phyloP scores from a whole-genome alignment of 2,797 vertebrate species.

The Gymnoscopelus braueri region DNA sequence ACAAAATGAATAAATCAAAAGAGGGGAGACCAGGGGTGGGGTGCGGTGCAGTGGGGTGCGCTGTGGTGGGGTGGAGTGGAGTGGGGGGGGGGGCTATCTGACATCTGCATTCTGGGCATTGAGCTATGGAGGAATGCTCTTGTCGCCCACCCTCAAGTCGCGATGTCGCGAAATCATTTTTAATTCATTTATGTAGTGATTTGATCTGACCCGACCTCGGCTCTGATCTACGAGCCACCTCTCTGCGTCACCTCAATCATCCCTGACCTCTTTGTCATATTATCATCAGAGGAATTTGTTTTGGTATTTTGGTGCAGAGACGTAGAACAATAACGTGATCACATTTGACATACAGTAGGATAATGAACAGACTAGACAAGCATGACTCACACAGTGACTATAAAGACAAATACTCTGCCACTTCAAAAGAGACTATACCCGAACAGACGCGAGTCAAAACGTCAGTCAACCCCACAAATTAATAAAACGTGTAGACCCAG shows the following conservation, averaged over 20 bases:
- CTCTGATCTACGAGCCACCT: constrained; percentile 31
- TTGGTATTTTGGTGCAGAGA: too few relatives aligned
- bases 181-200: constrained; percentile 35
- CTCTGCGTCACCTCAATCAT: not conserved
- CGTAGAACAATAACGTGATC: too few relatives aligned
- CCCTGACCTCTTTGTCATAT: not conserved
- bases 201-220: constrained; percentile 36
- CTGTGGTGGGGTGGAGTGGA: constrained; percentile 32
- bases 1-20: constrained; percentile 81
- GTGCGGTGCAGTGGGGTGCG: constrained; percentile 30
- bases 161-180: constrained; percentile 36
- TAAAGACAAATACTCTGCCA: too few relatives aligned
- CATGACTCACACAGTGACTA: too few relatives aligned
- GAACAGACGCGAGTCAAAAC: too few relatives aligned
- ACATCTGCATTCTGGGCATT: constrained; percentile 73
- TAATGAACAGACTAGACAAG: too few relatives aligned
- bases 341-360: too few relatives aligned
- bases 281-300: too few relatives aligned
- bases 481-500: too few relatives aligned
- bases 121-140: constrained; percentile 66
- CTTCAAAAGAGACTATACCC: too few relatives aligned
- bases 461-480: too few relatives aligned
- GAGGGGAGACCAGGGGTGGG: constrained; percentile 71
- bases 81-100: constrained; percentile 50
- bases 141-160: constrained; percentile 49